Evolutionary conservation across 2,113 vertebrate species (phyloP).

Genomic region (Cebus imitator): DNA sequence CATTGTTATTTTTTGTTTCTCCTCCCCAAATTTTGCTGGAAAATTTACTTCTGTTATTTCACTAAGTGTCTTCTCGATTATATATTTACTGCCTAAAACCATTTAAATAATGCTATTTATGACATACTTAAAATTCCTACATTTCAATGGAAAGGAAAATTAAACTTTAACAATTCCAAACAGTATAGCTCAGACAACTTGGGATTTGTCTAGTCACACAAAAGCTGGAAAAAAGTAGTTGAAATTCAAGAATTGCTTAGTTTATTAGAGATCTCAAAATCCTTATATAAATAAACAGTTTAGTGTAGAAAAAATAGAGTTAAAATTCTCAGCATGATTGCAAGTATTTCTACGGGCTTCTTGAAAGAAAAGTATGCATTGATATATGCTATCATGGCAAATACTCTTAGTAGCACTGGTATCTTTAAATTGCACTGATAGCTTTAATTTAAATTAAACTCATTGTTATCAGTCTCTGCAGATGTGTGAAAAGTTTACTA

Average conservation of each 20-base stretch:
- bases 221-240: background rate
- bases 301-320: background rate
- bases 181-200: background rate
- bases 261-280: background rate
- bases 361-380: background rate
- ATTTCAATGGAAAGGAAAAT: background rate
- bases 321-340: background rate
- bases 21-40: background rate
- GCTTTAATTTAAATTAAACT: constrained; percentile 59
- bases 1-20: background rate
- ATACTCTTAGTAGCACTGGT: constrained; percentile 16
- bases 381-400: background rate
- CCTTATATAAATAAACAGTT: background rate
- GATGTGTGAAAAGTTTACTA: constrained; percentile 52
- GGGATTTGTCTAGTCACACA: background rate
- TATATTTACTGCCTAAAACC: background rate
- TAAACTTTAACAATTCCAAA: background rate
- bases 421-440: constrained; percentile 35
- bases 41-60: background rate
- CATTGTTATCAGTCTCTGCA: constrained; percentile 43
- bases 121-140: background rate
- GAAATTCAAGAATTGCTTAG: background rate
- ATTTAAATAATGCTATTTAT: background rate
- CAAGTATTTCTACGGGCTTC: background rate
- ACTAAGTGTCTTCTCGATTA: background rate